Evolutionary conservation across 2,797 vertebrate genomes (phyloP).

Genomic region (Pteropus rufus): DNA sequence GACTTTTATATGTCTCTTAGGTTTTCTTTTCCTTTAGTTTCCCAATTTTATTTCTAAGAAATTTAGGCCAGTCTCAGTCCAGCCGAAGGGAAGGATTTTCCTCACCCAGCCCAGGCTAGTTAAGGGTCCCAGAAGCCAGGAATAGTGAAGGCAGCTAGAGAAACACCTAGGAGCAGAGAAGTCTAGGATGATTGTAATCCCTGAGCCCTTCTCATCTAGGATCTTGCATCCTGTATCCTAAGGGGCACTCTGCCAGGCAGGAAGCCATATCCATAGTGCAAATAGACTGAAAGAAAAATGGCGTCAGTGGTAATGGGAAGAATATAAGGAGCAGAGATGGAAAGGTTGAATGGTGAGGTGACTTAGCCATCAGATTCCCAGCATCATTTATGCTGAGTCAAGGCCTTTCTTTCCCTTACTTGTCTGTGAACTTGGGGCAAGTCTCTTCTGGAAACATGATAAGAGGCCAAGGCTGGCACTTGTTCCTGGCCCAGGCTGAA

Average conservation of each 20-base stretch:
- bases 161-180: not conserved
- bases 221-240: not conserved
- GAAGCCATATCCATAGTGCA: not conserved
- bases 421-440: not conserved
- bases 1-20: not conserved
- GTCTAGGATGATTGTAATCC: not conserved
- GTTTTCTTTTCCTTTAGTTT: slow-evolving; percentile 1
- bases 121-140: not conserved
- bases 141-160: not conserved
- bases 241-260: not conserved
- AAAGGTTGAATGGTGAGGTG: not conserved
- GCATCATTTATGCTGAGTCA: not conserved
- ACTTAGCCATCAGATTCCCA: not conserved
- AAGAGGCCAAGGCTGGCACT: not conserved
- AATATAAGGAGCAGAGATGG: not conserved
- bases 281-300: not conserved
- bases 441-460: not conserved
- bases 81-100: not conserved
- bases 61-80: not conserved
- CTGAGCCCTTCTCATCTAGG: not conserved
- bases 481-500: not conserved
- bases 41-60: not conserved
- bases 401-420: not conserved
- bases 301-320: not conserved
- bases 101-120: not conserved